A percentile compares a stretch with the other conserved stretches of the same genome.
These are phyloP conservation scores for Sphaeridia pumilis DNA, from an alignment of 2,888 invertebrate species.

Conservation along the genomic window DNA sequence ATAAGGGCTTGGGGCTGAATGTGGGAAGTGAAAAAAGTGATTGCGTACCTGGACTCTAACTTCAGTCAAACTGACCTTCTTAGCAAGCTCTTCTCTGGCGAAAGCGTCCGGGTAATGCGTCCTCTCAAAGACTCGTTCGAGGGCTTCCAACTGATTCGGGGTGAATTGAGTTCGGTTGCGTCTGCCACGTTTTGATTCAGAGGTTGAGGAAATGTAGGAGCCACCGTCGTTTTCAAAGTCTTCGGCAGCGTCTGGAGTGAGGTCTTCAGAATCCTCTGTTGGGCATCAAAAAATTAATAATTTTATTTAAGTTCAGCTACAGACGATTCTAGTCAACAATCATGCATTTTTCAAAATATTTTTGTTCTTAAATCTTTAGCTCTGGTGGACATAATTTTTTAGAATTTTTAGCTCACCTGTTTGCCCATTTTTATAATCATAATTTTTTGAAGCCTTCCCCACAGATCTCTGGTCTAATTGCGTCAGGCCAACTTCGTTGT, in stretches of 20 bases:
- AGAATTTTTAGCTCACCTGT: too few species aligned
- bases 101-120: conserved; percentile 97
- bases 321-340: too few species aligned
- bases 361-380: too few species aligned
- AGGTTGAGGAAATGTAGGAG: conserved; percentile 24
- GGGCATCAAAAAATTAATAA: too few species aligned
- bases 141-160: conserved; percentile 78
- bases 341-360: too few species aligned
- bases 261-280: conserved; percentile 2
- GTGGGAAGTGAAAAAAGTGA: neutral
- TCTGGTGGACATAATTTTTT: too few species aligned
- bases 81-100: conserved; percentile 80
- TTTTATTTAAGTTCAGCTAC: too few species aligned
- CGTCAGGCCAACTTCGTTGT: too few species aligned
- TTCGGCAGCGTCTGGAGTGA: neutral
- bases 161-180: conserved; percentile 90
- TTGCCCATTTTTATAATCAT: too few species aligned
- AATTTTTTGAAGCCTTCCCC: too few species aligned
- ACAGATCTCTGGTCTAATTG: too few species aligned
- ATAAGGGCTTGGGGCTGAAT: neutral
- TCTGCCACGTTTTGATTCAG: conserved; percentile 40
- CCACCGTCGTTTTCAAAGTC: conserved; percentile 3
- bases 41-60: conserved; percentile 77
- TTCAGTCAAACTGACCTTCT: conserved; percentile 82
- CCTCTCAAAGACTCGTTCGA: conserved; percentile 87